Conservation (phyloP, 2,797 vertebrate genomes). For the Scleropages formosus region DNA sequence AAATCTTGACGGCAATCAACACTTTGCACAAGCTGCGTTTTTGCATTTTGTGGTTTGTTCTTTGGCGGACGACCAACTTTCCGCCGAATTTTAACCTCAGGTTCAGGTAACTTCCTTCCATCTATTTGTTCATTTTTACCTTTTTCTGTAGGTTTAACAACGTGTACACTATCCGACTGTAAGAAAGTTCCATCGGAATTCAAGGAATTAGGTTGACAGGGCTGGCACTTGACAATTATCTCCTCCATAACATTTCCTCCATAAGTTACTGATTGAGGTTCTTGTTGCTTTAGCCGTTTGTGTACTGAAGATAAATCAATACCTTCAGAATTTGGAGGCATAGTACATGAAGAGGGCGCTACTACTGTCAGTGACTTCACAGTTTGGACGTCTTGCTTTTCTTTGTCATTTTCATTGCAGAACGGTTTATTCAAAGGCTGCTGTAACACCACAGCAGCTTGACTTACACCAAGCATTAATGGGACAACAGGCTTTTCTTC, state of each 20-base stretch:
- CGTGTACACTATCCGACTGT: neutral
- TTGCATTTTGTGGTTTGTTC: slow-evolving; percentile 24
- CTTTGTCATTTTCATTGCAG: slow-evolving; percentile 37
- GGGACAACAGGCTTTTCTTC: neutral
- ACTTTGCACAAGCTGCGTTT: neutral
- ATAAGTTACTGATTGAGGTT: neutral
- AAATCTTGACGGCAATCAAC: neutral
- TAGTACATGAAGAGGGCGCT: slow-evolving; percentile 21
- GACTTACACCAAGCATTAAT: neutral
- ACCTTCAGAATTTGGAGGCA: neutral
- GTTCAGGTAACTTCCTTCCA: slow-evolving; percentile 5
- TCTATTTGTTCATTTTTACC: slow-evolving; percentile 11
- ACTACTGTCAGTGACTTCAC: slow-evolving; percentile 34
- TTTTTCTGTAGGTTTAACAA: neutral
- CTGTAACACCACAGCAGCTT: neutral
- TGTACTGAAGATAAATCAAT: neutral
- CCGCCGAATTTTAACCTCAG: slow-evolving; percentile 24
- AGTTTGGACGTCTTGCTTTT: slow-evolving; percentile 19
- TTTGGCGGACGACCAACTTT: slow-evolving; percentile 52
- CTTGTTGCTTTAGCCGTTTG: neutral
- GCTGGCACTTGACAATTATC: neutral
- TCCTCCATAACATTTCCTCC: neutral
- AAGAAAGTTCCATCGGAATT: slow-evolving; percentile 6
- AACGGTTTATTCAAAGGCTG: slow-evolving; percentile 10
- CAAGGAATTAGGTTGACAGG: slow-evolving; percentile 10